Evolutionary conservation across 2,888 invertebrate genomes (phyloP).

Genomic region (Tetanocera ferruginea): DNA sequence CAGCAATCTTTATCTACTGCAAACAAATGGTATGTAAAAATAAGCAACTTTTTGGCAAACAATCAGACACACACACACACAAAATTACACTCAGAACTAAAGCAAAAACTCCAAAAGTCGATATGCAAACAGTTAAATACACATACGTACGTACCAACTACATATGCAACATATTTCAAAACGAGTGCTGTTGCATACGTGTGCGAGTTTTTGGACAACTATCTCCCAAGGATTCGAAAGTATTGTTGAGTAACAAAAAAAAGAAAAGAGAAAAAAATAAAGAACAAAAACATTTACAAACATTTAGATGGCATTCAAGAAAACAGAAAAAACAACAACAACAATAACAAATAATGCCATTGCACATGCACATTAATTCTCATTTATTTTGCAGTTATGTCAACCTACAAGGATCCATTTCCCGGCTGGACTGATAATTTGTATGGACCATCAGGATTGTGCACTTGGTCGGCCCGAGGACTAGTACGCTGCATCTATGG

Average conservation of each 20-base stretch:
- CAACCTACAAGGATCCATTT: conserved; percentile 70
- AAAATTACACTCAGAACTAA: no score
- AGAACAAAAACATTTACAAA: neutral
- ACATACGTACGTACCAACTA: neutral
- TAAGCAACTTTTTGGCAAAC: neutral
- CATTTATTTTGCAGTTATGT: conserved; percentile 68
- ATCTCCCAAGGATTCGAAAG: conserved; percentile 39
- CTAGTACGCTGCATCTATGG: conserved; percentile 69
- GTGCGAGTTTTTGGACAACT: neutral
- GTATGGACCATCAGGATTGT: conserved; percentile 70
- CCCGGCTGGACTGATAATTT: conserved; percentile 71
- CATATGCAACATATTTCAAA: neutral
- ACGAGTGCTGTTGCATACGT: neutral
- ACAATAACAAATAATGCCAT: conserved; percentile 23
- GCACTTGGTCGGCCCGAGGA: conserved; percentile 69
- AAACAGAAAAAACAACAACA: conserved; percentile 41
- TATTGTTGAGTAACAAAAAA: conserved; percentile 24
- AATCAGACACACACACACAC: neutral
- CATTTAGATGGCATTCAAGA: conserved; percentile 27
- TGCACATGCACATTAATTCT: conserved; percentile 59
- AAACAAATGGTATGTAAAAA: neutral
- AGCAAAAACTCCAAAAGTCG: neutral
- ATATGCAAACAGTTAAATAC: neutral
- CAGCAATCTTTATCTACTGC: conserved; percentile 4
- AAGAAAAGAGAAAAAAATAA: neutral